phyloP scores from a whole-genome alignment of 2,797 vertebrate species.

The Columba guinea region DNA sequence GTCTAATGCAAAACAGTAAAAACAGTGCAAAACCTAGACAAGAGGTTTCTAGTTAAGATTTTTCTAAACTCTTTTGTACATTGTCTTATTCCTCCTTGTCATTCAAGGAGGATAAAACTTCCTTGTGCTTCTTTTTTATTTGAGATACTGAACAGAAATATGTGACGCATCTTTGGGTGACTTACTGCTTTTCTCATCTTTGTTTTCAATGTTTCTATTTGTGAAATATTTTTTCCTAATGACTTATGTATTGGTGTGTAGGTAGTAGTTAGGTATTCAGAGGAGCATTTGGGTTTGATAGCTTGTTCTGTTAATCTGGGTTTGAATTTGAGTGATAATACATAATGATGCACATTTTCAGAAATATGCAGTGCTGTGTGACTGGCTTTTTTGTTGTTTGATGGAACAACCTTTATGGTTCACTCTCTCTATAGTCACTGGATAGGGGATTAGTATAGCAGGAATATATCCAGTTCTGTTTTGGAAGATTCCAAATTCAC shows the following conservation, averaged over 20 bases:
- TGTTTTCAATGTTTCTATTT: neutral
- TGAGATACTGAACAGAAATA: neutral
- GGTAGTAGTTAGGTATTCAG: neutral
- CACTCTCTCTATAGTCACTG: neutral
- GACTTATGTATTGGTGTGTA: neutral
- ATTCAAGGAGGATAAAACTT: neutral
- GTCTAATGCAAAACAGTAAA: neutral
- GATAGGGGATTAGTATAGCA: neutral
- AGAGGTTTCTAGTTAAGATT: neutral
- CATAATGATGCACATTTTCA: neutral
- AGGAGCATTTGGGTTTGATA: neutral
- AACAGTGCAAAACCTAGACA: neutral
- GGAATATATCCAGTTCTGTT: neutral
- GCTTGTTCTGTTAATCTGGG: neutral
- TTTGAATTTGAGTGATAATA: neutral
- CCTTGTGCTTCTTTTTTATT: neutral
- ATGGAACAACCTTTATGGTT: neutral
- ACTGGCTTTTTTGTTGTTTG: neutral
- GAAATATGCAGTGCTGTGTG: neutral
- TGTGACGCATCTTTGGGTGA: neutral
- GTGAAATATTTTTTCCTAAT: neutral
- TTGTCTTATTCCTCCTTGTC: neutral
- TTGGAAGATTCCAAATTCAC: neutral
- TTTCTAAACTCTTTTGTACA: neutral
- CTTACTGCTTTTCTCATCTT: neutral